These are phyloP conservation scores for Lasioglossum figueresi DNA, from an alignment of 2,888 invertebrate genomes.

Conservation along the genomic window DNA sequence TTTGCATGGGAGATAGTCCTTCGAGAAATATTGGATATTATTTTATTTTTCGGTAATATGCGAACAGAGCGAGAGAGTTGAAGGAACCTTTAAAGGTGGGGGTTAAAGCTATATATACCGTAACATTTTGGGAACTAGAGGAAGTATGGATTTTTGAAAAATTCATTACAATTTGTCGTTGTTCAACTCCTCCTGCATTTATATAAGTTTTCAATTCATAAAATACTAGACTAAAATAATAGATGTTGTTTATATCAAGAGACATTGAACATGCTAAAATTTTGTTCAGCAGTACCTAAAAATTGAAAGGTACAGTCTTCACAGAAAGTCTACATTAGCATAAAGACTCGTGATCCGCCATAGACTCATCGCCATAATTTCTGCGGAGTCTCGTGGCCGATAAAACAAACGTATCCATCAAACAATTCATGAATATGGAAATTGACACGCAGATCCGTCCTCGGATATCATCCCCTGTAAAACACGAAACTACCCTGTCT, in stretches of 20 bases:
- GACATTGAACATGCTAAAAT: neutral
- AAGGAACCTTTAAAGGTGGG: neutral
- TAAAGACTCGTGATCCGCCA: neutral
- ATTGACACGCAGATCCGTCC: conserved; percentile 1
- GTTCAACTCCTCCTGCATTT: neutral
- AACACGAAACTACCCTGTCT: neutral
- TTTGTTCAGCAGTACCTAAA: neutral
- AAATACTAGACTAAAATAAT: too few species aligned
- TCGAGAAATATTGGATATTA: neutral
- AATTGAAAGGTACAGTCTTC: neutral
- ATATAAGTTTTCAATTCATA: neutral
- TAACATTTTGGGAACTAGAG: neutral
- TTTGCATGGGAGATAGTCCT: neutral
- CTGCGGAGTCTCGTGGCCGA: neutral
- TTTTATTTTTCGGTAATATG: neutral
- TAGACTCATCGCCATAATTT: neutral
- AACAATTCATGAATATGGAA: conserved; percentile 12
- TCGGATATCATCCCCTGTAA: neutral
- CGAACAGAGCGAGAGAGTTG: neutral
- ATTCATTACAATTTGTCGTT: neutral
- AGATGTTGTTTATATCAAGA: too few species aligned
- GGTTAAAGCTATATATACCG: neutral
- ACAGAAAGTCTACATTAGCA: neutral
- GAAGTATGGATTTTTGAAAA: neutral
- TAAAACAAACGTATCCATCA: conserved; percentile 10